These are phyloP conservation scores for Pogonomyrmex californicus DNA, from an alignment of 1,140 invertebrate genomes.

Conservation along the genomic window DNA sequence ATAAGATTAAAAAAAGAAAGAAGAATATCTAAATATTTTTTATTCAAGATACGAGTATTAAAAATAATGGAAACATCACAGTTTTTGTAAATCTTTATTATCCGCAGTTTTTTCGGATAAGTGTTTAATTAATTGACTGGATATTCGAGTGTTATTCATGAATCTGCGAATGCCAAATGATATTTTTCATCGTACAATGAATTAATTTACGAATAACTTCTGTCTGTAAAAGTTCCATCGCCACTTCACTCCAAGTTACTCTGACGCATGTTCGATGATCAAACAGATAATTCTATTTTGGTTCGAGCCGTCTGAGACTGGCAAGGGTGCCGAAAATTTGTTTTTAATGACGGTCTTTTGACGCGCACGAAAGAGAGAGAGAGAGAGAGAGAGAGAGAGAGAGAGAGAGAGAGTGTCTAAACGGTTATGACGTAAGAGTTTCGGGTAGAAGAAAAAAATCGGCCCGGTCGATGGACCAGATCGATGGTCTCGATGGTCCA, in stretches of 20 bases:
- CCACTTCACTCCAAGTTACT: conserved; percentile 2
- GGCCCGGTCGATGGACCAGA: conserved; percentile 12
- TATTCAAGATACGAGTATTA: not conserved
- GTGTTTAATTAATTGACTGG: not conserved
- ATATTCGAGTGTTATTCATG: not conserved
- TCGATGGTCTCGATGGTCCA: conserved; percentile 17
- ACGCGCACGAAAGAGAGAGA: not conserved
- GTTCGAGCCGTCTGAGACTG: conserved; percentile 1
- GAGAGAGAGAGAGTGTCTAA: not conserved
- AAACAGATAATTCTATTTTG: conserved; percentile 68
- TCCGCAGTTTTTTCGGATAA: not conserved
- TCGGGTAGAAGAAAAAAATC: conserved; percentile 33
- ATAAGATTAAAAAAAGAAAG: not conserved
- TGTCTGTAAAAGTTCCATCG: conserved; percentile 23
- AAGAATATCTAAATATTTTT: not conserved
- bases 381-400: too few relatives aligned
- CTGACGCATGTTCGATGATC: conserved; percentile 29
- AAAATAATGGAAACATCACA: not conserved
- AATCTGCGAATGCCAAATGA: conserved; percentile 7
- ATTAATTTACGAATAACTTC: conserved; percentile 2
- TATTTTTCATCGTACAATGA: conserved; percentile 25
- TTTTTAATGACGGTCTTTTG: conserved; percentile 49
- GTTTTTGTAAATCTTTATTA: not conserved
- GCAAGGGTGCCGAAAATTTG: conserved; percentile 64
- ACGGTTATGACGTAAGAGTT: conserved; percentile 20